These are phyloP conservation scores for Pomacea canaliculata DNA, from an alignment of 2,888 invertebrate genomes.

Conservation along the genomic window DNA sequence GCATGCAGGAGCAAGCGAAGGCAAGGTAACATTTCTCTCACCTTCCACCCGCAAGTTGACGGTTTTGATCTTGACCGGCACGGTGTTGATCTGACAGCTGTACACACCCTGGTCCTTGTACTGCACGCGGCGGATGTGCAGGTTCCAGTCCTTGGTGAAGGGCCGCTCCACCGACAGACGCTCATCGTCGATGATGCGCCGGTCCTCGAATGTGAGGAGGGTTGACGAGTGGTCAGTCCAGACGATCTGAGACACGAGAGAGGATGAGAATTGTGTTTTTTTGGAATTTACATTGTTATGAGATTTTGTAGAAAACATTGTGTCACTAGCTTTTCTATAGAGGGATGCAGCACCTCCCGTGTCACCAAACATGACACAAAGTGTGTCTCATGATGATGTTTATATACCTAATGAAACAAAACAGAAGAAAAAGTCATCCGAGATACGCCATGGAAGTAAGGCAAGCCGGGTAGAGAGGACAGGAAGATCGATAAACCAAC, in stretches of 20 bases:
- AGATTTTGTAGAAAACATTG: background rate
- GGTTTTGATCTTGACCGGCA: conserved; percentile 62
- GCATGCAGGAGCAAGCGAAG: too few species aligned
- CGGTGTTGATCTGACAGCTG: conserved; percentile 66
- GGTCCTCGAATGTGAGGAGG: conserved; percentile 58
- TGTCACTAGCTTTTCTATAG: background rate
- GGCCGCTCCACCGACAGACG: conserved; percentile 64
- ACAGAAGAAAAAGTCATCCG: too few species aligned
- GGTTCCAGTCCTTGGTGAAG: conserved; percentile 64
- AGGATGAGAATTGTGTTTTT: background rate
- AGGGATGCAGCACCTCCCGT: background rate
- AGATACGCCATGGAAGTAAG: too few species aligned
- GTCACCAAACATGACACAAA: background rate
- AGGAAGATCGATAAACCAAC: too few species aligned
- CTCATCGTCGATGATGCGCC: conserved; percentile 65
- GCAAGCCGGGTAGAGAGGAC: too few species aligned
- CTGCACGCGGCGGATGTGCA: conserved; percentile 60
- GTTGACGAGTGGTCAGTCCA: conserved; percentile 65
- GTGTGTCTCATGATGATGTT: too few species aligned
- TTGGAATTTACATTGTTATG: background rate
- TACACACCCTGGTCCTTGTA: conserved; percentile 63
- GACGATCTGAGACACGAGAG: conserved; percentile 51
- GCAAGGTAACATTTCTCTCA: conserved; percentile 31
- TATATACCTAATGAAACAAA: too few species aligned
- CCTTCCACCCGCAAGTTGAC: conserved; percentile 64